Conservation (phyloP, 2,888 invertebrate genomes). For the Eudemis profundana region DNA sequence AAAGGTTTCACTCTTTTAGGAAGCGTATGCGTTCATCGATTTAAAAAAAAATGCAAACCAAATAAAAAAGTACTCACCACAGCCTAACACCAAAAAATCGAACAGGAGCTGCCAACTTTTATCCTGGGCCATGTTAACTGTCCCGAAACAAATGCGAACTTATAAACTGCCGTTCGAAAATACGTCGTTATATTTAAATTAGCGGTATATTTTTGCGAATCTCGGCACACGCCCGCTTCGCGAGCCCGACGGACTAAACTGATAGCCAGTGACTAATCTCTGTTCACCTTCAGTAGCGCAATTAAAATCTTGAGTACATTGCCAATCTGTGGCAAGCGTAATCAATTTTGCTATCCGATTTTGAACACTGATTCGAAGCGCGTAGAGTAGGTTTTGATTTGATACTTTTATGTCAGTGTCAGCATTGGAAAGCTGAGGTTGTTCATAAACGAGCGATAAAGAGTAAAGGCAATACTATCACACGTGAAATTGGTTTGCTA, state of each 20-base stretch:
- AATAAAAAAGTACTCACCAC: conserved; percentile 62
- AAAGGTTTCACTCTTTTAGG: too few relatives aligned
- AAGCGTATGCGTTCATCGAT: too few relatives aligned
- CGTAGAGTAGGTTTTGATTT: not conserved
- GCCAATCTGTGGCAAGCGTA: not conserved
- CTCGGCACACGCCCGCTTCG: conserved; percentile 11
- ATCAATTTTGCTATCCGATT: not conserved
- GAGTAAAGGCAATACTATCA: not conserved
- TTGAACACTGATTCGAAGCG: not conserved
- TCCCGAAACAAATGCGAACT: not conserved
- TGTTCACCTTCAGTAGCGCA: conserved; percentile 34
- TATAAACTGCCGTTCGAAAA: not conserved
- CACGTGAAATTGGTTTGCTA: too few relatives aligned
- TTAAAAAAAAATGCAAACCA: not conserved
- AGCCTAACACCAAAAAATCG: conserved; percentile 66
- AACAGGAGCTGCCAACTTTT: conserved; percentile 69
- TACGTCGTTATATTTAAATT: not conserved
- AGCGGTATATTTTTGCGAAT: not conserved
- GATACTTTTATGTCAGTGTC: not conserved
- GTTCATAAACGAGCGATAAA: not conserved
- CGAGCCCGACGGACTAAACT: conserved; percentile 15
- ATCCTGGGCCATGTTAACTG: conserved; percentile 62
- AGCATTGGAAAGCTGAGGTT: conserved; percentile 9
- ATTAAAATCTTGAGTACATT: conserved; percentile 12
- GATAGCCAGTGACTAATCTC: conserved; percentile 34